Conservation (phyloP, 2,113 vertebrate species). For the Pollachius pollachius region DNA sequence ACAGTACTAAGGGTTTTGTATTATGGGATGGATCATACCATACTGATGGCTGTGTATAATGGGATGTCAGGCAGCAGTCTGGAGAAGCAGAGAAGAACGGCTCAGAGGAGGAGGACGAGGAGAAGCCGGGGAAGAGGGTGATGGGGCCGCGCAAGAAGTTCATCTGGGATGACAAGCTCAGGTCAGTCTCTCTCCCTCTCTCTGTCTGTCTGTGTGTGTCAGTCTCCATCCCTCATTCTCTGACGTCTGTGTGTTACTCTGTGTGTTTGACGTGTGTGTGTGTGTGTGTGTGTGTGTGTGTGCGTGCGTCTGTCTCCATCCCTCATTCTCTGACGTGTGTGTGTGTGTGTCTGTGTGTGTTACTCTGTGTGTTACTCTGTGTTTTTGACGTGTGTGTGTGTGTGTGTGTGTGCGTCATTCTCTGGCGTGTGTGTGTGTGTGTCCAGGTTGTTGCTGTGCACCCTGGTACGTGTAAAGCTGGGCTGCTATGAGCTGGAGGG, state of each 20-base stretch:
- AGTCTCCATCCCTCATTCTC: too few relatives aligned
- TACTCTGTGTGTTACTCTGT: not conserved
- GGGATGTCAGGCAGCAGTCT: constrained; percentile 78
- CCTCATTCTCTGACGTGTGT: not conserved
- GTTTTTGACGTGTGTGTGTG: not conserved
- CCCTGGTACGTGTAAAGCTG: constrained; percentile 93
- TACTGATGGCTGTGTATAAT: too few relatives aligned
- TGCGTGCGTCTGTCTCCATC: not conserved
- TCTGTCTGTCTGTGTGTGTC: not conserved
- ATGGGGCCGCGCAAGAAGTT: constrained; percentile 97
- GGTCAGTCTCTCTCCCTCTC: constrained; percentile 64
- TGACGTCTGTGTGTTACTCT: too few relatives aligned
- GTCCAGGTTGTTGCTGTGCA: constrained; percentile 88
- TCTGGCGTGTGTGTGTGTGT: constrained; percentile 28
- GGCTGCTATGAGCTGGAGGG: constrained; percentile 94
- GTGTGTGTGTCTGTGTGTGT: not conserved
- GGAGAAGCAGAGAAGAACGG: constrained; percentile 94
- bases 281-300: too few relatives aligned
- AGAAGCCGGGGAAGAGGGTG: constrained; percentile 94
- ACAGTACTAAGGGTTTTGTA: too few relatives aligned
- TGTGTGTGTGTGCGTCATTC: not conserved
- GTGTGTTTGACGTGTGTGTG: too few relatives aligned
- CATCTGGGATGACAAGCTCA: constrained; percentile 94
- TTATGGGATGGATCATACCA: too few relatives aligned
- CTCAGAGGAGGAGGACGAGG: constrained; percentile 95